Percentiles rank a stretch among this genome's conserved stretches.
Evolutionary conservation across 1,140 invertebrate genomes (phyloP).

Genomic region (Phortica variegata): DNA sequence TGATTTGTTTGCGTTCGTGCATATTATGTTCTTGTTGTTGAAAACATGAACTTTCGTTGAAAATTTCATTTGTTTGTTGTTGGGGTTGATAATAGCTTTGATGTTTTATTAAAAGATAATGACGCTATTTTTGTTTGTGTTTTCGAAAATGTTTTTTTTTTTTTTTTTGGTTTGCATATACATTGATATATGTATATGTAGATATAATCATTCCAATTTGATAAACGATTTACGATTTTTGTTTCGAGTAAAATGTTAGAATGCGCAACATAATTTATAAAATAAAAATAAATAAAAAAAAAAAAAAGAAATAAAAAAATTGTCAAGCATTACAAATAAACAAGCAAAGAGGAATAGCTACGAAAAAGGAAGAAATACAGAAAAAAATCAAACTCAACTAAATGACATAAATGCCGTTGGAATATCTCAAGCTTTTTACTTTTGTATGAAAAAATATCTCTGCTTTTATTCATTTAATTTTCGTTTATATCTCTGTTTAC

Average conservation of each 20-base stretch:
- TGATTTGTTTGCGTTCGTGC: conserved; percentile 21
- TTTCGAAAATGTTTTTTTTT: conserved; percentile 24
- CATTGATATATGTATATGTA: no score
- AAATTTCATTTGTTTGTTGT: conserved; percentile 16
- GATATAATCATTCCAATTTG: conserved; percentile 4
- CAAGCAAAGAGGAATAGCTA: conserved; percentile 10
- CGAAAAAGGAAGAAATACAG: conserved; percentile 14
- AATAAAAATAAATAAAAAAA: conserved; percentile 23
- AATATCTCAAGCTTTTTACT: no score
- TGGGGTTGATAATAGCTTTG: conserved; percentile 20
- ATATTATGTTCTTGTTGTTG: conserved; percentile 25
- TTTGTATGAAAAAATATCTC: no score
- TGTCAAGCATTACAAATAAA: conserved; percentile 23
- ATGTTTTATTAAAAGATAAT: conserved; percentile 26
- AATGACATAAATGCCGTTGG: conserved; percentile 14
- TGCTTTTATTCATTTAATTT: no score
- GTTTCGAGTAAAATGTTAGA: conserved; percentile 14
- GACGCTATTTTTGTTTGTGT: conserved; percentile 25
- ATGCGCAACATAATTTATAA: conserved; percentile 19
- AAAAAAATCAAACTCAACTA: conserved; percentile 26
- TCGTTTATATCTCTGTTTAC: no score
- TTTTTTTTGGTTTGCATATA: conserved; percentile 7
- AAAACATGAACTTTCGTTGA: no score
- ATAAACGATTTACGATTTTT: background rate
- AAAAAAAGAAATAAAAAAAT: conserved; percentile 14